Evolutionary conservation across 2,113 vertebrate species (phyloP), one percentile per base, ranked within the genome.

Genomic region (Climacteris rufus): DNA sequence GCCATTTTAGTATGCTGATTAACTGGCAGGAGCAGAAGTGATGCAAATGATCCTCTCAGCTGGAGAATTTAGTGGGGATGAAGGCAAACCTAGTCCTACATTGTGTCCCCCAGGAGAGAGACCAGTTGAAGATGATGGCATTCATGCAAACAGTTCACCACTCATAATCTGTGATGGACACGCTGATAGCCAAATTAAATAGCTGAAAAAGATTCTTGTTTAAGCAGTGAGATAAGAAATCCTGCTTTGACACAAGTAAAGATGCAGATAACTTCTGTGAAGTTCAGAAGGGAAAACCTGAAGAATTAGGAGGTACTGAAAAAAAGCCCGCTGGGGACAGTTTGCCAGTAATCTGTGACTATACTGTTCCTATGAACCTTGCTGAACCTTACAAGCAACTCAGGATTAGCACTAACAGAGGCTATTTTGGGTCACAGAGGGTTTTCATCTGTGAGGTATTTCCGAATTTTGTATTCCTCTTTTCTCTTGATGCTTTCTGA

Each of bases 381-480:
- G 59, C 31, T 78, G 69, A 93, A 86, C 40, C 63, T 77, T 56
- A 47, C 28, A 60, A 84, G n/a, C 35, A 83, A 80, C 18, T 56
- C 71, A 93, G 64, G 69, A 88, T 88, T 94, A 88, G 59, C 39
- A 59, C 54, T 77, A 61, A 57, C 31, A 93, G 56, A 89, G 80
- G 83, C 60, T 92, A 89, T 84, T 92, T 78, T 86, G 85, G 61
- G 83, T 95, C 90, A 84, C 1, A 7, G 71, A 93, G 44, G 19
- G 49, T 75, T 94, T 96, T 93, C 57, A 75, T 1, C 69, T 68
- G 61, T 47, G 53, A 95, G n/a, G 42, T 54, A 87, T 95, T 96
- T 92, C 87, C 50, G 19, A 79, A 86, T 93, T 96, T 96, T 83
- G 72, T 84, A 9, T 92, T 92, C 52, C 71, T 81, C 72, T 83